Base-by-base conservation (phyloP, 2,888 invertebrate genomes). In the Aleiodes testaceus region DNA sequence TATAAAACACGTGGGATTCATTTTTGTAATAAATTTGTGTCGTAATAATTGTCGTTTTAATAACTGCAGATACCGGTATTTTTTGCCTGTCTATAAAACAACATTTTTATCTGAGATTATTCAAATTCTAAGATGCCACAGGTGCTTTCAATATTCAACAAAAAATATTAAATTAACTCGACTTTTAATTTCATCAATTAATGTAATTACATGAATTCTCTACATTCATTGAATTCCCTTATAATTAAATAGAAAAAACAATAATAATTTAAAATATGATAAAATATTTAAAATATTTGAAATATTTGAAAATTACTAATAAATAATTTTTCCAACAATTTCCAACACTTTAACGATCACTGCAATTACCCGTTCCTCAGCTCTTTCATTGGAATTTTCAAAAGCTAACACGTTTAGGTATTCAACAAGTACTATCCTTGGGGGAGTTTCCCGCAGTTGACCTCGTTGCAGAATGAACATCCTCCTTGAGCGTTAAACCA, bases 401-500 rank as follows among this genome's bases (percentile, higher is more conserved):
- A 70, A 55, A 45, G 20, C 30, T 47, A 36, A 65, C 3, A 49
- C 64, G 53, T 30, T 65, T 11, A 59, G 42, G 59, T 53, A 26
- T 53, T 53, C 26, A 22, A 52, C 53, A 26, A n/a, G 26, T 59
- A 59, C 26, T 59, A 59, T 59, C 36, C 59, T 59, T 59, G 59
- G 18, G 42, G 59, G 59, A 59, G 59, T 59, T 36, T 59, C n/a
- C 49, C 49, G 49, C 49, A 16, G 22, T 67, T 52, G 63, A 66
- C 74, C 69, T 69, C 63, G 64, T 70, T 64, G 66, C 61, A 71
- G 44, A 42, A 1, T 61, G 50, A 68, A 70, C 66, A 72, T 73
- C 74, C 67, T 73, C 65, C 61, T 72, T 61, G 59, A 61, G 36
- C 64, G 45, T 49, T 44, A 20, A 36, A 42, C 14, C 47, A 14